Evolutionary conservation across 1,140 invertebrate genomes (phyloP), one percentile per base, ranked within the genome.

Genomic region (Ceratitis capitata): DNA sequence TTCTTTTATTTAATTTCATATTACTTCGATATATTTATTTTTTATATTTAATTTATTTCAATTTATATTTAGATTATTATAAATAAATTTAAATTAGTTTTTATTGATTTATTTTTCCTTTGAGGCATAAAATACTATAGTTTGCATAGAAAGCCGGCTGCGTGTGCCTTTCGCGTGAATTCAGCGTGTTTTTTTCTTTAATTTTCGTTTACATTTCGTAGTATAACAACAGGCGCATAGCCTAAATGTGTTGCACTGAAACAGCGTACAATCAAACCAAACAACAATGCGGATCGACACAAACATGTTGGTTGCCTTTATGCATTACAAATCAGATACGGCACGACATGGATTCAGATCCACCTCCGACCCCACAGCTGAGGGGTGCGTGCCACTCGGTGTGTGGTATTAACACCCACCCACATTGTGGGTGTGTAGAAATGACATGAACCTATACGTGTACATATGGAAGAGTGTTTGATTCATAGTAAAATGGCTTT

Each of bases 131-230:
- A n/a, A n/a, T n/a, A n/a, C n/a, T n/a, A n/a, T n/a, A n/a, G n/a
- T n/a, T n/a, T n/a, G n/a, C n/a, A n/a, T 19, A 69, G 32, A 78
- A 78, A 78, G 69, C 69, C 69, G 69, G 69, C 19, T 26, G n/a
- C n/a, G n/a, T 47, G 39, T 78, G 26, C 35, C n/a, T 42, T 9
- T n/a, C n/a, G 29, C 26, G 39, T 16, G 19, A 16, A 39, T 69
- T 64, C 16, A 42, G 61, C 51, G 19, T 56, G 5, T 56, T 74
- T 19, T 45, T 39, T 7, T 19, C 35, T 23, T 78, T 78, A 23
- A n/a, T n/a, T n/a, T 29, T 29, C n/a, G 45, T 56, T 6, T 56
- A 32, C 45, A 16, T 47, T 78, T 35, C 26, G 69, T 78, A 45
- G 69, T n/a, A 78, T 42, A 78, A 10, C 35, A 78, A 23, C 39